phyloP scores from a whole-genome alignment of 2,113 vertebrate genomes.

The Tetraodon nigroviridis region DNA sequence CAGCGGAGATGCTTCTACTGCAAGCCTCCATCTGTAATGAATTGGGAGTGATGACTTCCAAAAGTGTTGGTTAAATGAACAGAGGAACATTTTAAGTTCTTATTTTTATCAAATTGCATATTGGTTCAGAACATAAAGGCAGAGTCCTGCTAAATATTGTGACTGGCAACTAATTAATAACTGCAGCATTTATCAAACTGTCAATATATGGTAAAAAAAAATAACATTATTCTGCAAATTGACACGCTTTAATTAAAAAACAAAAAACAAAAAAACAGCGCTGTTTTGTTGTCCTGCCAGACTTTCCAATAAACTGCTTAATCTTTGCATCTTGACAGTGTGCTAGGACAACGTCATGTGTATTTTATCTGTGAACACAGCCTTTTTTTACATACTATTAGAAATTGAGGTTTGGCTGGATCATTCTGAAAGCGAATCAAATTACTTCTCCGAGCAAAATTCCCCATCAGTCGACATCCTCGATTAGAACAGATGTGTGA shows the following conservation, averaged over 20 bases:
- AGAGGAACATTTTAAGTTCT: background rate
- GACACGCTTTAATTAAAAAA: background rate
- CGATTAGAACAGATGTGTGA: background rate
- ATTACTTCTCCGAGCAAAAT: background rate
- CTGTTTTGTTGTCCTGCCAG: background rate
- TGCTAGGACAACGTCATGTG: background rate
- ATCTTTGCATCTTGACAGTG: constrained; percentile 7
- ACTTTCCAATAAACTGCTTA: constrained; percentile 18
- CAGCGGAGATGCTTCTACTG: constrained; percentile 10
- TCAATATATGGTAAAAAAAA: too few species aligned
- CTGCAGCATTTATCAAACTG: too few species aligned
- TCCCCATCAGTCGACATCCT: background rate
- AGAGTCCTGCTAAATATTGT: too few species aligned
- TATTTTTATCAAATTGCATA: constrained; percentile 4
- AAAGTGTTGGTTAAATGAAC: background rate
- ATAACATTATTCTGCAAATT: too few species aligned
- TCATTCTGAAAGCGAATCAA: background rate
- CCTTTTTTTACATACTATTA: constrained; percentile 6
- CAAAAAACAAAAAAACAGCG: background rate
- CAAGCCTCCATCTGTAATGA: constrained; percentile 12
- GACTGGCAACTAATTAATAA: too few species aligned
- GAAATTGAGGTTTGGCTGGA: constrained; percentile 17
- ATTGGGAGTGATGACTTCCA: background rate
- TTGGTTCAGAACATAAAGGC: background rate
- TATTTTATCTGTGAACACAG: background rate